Base-by-base conservation (phyloP, 2,113 vertebrate species). In the Suricata suricatta region DNA sequence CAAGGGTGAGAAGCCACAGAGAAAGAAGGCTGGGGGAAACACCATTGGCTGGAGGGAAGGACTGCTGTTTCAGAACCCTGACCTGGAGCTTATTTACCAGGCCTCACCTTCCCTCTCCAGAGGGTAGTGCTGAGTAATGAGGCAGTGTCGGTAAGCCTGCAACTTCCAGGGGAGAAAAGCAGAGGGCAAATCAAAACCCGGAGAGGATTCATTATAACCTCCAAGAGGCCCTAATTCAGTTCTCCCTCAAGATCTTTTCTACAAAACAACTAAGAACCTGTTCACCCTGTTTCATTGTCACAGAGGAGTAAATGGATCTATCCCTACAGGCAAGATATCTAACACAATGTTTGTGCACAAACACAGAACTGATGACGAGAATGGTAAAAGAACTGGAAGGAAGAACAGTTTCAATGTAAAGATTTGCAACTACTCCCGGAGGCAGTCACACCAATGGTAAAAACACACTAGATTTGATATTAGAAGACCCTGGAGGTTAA, bases 181-280 rank as follows among this genome's bases (percentile, higher is more conserved):
- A 97, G 89, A 98, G 35, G 68, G 29, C 57, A 97, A 94, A 96
- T 95, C 68, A 96, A 98, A 96, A 94, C 90, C 85, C 97, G 90
- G 89, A 84, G 95, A 97, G 95, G 38, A 91, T 92, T 97, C 88
- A 96, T 94, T 88, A 90, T 44, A 87, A 95, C 35, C 77, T 79
- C 74, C 92, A 95, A 90, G 77, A 93, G 89, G 29, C 71, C 71
- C 41, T 77, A 90, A 90, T 66, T 97, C 69, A 92, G 29, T 93
- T 96, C 81, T 97, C 87, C 87, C 90, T 92, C 57, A 97, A 97
- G 68, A 31, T 47, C 60, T 93, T 95, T 95, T 92, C 89, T 95
- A 79, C 79, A 93, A 94, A 97, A 97, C 77, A 95, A 92, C 38
- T 80, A 92, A 83, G 94, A 98, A 98, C 85, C 72, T 86, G 60